Evolutionary conservation across 2,113 vertebrate genomes (phyloP).

Genomic region (Brachionichthys hirsutus): DNA sequence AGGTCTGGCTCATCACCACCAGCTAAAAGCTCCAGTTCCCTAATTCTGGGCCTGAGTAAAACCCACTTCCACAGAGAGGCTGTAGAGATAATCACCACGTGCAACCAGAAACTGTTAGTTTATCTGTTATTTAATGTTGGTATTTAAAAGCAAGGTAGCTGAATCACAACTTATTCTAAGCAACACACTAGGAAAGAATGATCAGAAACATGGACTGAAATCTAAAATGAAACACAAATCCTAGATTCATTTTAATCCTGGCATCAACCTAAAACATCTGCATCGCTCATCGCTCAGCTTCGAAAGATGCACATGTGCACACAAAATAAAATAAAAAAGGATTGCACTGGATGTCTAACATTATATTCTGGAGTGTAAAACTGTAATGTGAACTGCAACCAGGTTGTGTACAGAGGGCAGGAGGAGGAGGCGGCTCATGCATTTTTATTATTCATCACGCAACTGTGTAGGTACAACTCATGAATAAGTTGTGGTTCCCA

Average conservation of each 20-base stretch:
- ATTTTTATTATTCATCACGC: constrained; percentile 12
- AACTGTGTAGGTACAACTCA: constrained; percentile 7
- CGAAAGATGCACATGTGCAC: constrained; percentile 4
- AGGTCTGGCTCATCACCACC: not conserved
- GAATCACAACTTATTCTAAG: constrained; percentile 13
- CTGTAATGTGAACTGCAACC: constrained; percentile 18
- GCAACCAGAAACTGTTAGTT: constrained; percentile 3
- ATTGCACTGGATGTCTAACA: constrained; percentile 10
- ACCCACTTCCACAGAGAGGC: not conserved
- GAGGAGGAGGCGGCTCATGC: constrained; percentile 38
- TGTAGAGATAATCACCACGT: not conserved
- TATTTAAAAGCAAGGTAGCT: constrained; percentile 16
- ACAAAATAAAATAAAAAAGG: not conserved
- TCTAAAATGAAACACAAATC: constrained; percentile 17
- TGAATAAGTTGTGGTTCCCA: constrained; percentile 6
- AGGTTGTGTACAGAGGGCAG: constrained; percentile 23
- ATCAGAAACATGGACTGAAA: too few relatives aligned
- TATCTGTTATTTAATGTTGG: constrained; percentile 22
- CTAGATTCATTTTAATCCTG: constrained; percentile 22
- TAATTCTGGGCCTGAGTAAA: constrained; percentile 16
- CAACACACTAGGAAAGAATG: too few relatives aligned
- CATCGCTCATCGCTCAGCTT: not conserved
- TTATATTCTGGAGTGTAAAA: constrained; percentile 23
- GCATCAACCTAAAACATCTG: constrained; percentile 23
- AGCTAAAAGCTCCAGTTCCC: constrained; percentile 18